phyloP scores from a whole-genome alignment of 2,888 invertebrate genomes.

The Calameuta filiformis region DNA sequence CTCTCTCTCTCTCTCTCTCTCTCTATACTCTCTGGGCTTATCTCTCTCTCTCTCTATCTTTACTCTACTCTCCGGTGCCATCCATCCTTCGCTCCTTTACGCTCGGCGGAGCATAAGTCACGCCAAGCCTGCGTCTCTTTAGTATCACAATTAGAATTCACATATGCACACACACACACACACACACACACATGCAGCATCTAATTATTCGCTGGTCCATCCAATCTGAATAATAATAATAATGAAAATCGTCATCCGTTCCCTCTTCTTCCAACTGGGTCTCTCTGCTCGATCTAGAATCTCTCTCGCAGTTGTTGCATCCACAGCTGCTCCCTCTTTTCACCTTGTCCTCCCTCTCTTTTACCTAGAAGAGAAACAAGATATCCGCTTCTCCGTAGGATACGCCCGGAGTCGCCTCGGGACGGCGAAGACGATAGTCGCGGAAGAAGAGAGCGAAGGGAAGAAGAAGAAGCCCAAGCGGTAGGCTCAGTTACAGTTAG shows the following conservation, averaged over 20 bases:
- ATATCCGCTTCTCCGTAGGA: not conserved
- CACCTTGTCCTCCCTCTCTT: not conserved
- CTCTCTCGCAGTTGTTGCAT: not conserved
- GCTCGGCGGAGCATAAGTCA: not conserved
- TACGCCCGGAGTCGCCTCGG: not conserved
- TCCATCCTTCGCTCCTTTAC: not conserved
- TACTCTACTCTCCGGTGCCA: too few species aligned
- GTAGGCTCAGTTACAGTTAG: constrained; percentile 38
- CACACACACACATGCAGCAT: not conserved
- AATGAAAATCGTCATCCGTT: not conserved
- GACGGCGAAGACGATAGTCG: not conserved
- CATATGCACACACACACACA: accelerated
- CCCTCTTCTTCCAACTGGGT: not conserved
- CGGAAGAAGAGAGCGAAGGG: not conserved
- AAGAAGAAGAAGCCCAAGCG: constrained; percentile 8
- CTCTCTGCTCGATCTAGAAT: not conserved
- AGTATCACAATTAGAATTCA: not conserved
- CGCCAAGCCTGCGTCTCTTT: not conserved
- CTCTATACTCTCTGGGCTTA: too few species aligned
- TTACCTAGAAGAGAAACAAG: not conserved
- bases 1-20: too few species aligned
- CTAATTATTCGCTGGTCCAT: not conserved
- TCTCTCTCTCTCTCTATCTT: too few species aligned
- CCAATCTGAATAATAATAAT: not conserved
- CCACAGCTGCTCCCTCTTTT: not conserved